Conservation (phyloP, 2,113 vertebrate genomes). For the Zosterops japonicus region DNA sequence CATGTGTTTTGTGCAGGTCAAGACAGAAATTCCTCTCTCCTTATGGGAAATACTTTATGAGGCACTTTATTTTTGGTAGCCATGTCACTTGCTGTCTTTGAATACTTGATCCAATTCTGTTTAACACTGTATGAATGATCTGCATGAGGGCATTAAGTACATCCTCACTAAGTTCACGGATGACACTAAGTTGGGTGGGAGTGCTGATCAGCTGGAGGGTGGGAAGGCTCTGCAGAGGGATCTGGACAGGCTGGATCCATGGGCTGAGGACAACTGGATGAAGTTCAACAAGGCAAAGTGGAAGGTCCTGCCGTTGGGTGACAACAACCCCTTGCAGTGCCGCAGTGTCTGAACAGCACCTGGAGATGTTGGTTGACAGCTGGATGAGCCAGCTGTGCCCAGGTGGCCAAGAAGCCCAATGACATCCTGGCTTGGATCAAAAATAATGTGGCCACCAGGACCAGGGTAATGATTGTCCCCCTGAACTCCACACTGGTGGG, state of each 20-base stretch:
- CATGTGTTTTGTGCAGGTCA: neutral
- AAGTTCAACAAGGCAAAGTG: neutral
- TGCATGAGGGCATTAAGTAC: neutral
- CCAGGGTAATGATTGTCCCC: neutral
- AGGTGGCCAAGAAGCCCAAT: neutral
- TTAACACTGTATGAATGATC: neutral
- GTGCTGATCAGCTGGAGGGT: neutral
- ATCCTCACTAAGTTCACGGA: neutral
- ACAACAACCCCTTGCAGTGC: neutral
- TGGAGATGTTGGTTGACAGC: neutral
- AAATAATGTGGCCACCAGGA: neutral
- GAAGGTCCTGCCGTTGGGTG: accelerated
- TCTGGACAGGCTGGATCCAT: neutral
- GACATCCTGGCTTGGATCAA: neutral
- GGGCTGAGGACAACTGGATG: neutral
- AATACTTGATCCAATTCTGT: neutral
- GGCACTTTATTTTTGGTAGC: neutral
- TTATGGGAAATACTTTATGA: neutral
- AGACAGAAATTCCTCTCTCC: neutral
- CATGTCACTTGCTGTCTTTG: neutral
- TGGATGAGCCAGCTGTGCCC: neutral
- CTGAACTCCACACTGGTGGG: neutral
- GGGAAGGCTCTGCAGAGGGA: neutral
- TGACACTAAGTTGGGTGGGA: neutral
- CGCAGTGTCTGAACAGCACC: neutral